A percentile compares a stretch with the other conserved stretches of the same genome.
phyloP scores from a whole-genome alignment of 1,140 invertebrate genomes.

The Trialeurodes vaporariorum region DNA sequence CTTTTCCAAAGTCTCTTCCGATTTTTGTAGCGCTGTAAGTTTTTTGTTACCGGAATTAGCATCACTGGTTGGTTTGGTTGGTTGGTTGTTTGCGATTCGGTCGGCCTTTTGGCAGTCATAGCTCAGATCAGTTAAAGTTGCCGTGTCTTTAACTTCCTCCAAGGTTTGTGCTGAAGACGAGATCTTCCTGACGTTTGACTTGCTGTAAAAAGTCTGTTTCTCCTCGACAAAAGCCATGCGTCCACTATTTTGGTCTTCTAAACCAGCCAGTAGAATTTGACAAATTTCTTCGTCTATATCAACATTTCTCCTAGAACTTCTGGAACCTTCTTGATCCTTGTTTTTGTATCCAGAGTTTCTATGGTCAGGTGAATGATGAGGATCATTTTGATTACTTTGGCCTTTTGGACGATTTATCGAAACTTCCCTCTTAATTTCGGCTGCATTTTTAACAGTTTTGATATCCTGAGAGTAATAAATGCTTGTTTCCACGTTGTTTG shows the following conservation, averaged over 20 bases:
- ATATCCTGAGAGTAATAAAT: not conserved
- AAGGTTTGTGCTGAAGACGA: not conserved
- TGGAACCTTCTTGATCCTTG: not conserved
- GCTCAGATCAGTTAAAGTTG: not conserved
- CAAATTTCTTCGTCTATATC: not conserved
- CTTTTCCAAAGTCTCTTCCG: not conserved
- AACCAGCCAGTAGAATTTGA: not conserved
- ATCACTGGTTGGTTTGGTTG: not conserved
- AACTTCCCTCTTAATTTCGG: not conserved
- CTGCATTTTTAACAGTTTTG: not conserved
- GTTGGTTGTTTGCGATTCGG: too few species aligned
- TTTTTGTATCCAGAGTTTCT: too few species aligned
- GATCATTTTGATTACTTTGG: too few species aligned
- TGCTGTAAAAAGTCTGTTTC: not conserved
- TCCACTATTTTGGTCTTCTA: not conserved
- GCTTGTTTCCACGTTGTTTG: not conserved
- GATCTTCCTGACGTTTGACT: not conserved
- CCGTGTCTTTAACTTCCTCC: not conserved
- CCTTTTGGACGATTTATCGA: too few species aligned
- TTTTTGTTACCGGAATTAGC: not conserved
- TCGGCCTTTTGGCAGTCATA: not conserved
- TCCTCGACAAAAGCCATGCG: not conserved
- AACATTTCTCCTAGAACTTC: not conserved
- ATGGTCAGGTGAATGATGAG: too few species aligned
- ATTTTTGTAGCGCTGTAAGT: not conserved